Evolutionary conservation across 2,113 vertebrate species (phyloP), one percentile per base, ranked within the genome.

Genomic region (Neodontobutis hainanensis): DNA sequence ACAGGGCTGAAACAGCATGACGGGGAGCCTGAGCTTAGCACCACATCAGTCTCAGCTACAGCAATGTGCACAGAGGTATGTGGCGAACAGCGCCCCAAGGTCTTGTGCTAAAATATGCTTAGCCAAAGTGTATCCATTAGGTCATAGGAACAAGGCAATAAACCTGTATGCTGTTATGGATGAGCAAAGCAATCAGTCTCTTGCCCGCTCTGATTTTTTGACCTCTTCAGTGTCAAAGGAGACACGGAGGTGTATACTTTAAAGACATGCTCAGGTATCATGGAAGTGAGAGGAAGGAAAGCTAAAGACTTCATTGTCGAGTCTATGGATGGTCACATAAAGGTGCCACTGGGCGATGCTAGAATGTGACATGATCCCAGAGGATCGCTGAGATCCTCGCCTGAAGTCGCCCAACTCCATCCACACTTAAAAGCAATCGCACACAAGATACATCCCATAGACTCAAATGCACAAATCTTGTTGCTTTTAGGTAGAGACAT

Each of bases 151-250:
- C 8, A 43, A 60, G 16, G 56, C 14, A 11, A 11, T 52, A 4
- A 16, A 51, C 6, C 19, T 65, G 53, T 60, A n/a, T n/a, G 45
- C 36, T 4, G 53, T 65, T 38, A 40, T 59, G 6, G 70, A 60
- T 5, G 11, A 73, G 8, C 70, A 73, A 44, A 59, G 52, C 11
- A 65, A 65, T 9, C 12, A 16, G 32, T 73, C 62, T 5, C 47
- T 46, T 0, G 62, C 56, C 5, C 42, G 50, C 15, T 19, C 61
- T 36, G 45, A 59, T 68, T n/a, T 27, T 48, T 48, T 48, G 46
- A 48, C 14, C 4, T 48, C 46, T 48, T 48, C 11, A 5, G 11
- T 14, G 46, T 48, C 5, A 48, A 48, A 3, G 46, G 46, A n/a
- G 46, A 7, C 46, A n/a, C 46, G 6, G 12, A 48, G 46, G 4